Conservation (phyloP, 1,140 invertebrate species). For the Ladona fulva region DNA sequence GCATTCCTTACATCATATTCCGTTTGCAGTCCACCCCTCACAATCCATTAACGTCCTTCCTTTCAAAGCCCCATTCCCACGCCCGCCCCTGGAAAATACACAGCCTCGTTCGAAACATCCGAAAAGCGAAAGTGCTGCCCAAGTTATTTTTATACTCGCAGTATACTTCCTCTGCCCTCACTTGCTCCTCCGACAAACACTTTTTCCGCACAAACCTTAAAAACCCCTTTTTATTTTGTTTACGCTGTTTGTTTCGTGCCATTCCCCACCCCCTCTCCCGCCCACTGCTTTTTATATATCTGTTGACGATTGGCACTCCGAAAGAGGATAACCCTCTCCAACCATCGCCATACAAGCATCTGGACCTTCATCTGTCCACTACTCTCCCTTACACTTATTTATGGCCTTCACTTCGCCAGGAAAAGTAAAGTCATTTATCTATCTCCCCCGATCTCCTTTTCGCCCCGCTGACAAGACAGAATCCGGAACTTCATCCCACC, state of each 20-base stretch:
- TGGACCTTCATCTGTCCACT: background rate
- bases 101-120: background rate
- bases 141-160: background rate
- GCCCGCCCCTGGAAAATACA: background rate
- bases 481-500: constrained; percentile 7
- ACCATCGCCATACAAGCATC: background rate
- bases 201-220: background rate
- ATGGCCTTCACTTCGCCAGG: background rate
- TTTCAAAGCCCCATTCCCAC: background rate
- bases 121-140: background rate
- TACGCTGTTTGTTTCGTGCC: background rate
- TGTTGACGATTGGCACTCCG: background rate
- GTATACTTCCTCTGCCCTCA: background rate
- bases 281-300: background rate
- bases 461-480: background rate
- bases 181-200: background rate
- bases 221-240: constrained; percentile 3
- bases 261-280: background rate
- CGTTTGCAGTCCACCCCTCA: too few species aligned
- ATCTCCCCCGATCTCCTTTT: background rate
- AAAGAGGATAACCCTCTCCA: background rate
- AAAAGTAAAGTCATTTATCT: constrained; percentile 10
- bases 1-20: too few species aligned
- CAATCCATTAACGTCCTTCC: background rate
- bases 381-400: background rate